Base-by-base conservation (phyloP, 2,888 invertebrate species). In the Pristionchus arcanus region DNA sequence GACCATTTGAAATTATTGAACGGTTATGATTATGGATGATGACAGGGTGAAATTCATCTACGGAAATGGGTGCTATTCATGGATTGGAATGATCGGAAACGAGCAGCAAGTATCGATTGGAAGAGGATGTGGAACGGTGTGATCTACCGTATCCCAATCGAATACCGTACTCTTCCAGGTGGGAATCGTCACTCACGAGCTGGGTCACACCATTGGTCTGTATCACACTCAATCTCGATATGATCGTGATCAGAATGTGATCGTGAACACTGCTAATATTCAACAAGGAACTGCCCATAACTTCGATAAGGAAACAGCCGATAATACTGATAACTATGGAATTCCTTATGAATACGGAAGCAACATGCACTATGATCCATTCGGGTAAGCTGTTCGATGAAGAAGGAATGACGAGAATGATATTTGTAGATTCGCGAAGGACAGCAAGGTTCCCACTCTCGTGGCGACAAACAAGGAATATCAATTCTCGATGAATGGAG, bases 141-240 rank as follows among this genome's bases (percentile, higher is more conserved):
- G 55, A n/a, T 21, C 13, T 53, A 53, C 49, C 15, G 42, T 28
- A 84, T 7, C 28, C 55, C 63, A 16, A 34, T 59, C 25, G 31
- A 4, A 5, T 84, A 63, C 63, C 1, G 25, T 28, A 63, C 2
- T 49, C 25, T 85, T 66, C 68, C 87, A 87, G 87, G 68, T 34
- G 21, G 88, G 88, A 74, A 88, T 71, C 63, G 88, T 88, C 9
- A 42, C 74, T 42, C 88, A 88, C 59, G 88, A 88, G 28, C n/a
- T 88, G n/a, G 71, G 74, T n/a, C 74, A 74, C 37, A 77, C 88
- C 21, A 71, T 88, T 55, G 92, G 92, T 21, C 91, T 93, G 63
- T 92, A 90, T 74, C 92, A 92, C 90, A 91, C 92, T 83, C 92
- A 92, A 68, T 90, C 92, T 31, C 90, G 92, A 16, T 91, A 88